These are phyloP conservation scores for Andrena trimmerana DNA, from an alignment of 2,888 invertebrate species.

Conservation along the genomic window DNA sequence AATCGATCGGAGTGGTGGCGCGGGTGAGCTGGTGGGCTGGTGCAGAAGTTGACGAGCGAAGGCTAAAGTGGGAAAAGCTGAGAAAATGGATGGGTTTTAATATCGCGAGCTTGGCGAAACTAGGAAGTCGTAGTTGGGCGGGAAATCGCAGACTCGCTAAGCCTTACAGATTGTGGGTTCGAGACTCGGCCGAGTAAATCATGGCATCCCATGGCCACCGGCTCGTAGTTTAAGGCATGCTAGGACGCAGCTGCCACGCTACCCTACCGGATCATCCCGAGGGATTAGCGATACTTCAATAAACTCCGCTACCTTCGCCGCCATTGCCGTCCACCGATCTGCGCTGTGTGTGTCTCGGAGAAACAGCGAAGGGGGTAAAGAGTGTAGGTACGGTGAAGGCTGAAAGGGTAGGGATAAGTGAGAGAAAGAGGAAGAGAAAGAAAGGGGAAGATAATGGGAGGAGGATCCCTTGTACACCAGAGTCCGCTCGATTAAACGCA, in stretches of 20 bases:
- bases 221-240: slow-evolving; percentile 76
- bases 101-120: slow-evolving; percentile 74
- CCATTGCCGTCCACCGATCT: slow-evolving; percentile 42
- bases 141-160: slow-evolving; percentile 78
- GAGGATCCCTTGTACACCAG: neutral
- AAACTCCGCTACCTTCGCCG: slow-evolving; percentile 72
- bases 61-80: slow-evolving; percentile 28
- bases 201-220: slow-evolving; percentile 74
- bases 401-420: no score
- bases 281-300: slow-evolving; percentile 82
- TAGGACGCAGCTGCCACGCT: slow-evolving; percentile 80
- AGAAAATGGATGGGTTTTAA: slow-evolving; percentile 81
- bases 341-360: slow-evolving; percentile 14
- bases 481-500: slow-evolving; percentile 26
- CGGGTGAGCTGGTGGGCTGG: neutral
- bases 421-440: no score
- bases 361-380: neutral
- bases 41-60: slow-evolving; percentile 40
- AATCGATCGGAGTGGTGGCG: slow-evolving; percentile 39
- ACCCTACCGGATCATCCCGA: slow-evolving; percentile 76
- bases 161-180: slow-evolving; percentile 83
- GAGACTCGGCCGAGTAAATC: slow-evolving; percentile 82
- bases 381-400: no score
- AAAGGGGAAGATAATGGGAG: neutral
- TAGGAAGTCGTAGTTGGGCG: slow-evolving; percentile 57